phyloP scores from a whole-genome alignment of 2,888 invertebrate genomes.

The Drosophila tripunctata region DNA sequence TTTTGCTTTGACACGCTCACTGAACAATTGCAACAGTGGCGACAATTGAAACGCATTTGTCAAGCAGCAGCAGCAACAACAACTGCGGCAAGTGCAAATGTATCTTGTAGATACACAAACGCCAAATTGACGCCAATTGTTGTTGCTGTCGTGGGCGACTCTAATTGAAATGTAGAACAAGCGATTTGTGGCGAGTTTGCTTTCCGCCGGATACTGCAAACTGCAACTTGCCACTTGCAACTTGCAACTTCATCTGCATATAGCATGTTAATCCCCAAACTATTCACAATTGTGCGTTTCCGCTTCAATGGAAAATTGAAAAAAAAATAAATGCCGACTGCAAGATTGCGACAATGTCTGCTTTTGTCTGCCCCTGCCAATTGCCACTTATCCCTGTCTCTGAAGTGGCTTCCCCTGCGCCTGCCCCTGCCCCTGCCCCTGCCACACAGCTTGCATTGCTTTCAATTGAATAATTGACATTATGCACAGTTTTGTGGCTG shows the following conservation, averaged over 20 bases:
- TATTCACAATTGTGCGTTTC: conserved; percentile 47
- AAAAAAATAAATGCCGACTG: conserved; percentile 10
- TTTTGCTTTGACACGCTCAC: conserved; percentile 55
- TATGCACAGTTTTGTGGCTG: conserved; percentile 48
- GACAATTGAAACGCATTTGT: conserved; percentile 79
- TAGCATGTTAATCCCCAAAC: conserved; percentile 14
- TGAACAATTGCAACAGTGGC: conserved; percentile 55
- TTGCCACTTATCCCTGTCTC: too few species aligned
- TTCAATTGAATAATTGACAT: conserved; percentile 76
- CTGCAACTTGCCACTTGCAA: not conserved
- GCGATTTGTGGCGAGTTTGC: conserved; percentile 40
- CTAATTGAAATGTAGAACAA: conserved; percentile 76
- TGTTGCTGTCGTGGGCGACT: conserved; percentile 56
- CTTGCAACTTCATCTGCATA: conserved; percentile 52
- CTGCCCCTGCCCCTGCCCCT: not conserved
- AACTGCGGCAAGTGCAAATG: conserved; percentile 33
- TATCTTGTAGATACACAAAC: conserved; percentile 54
- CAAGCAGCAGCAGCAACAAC: conserved; percentile 33
- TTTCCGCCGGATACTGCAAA: conserved; percentile 55
- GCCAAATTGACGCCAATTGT: conserved; percentile 71
- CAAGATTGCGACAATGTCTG: conserved; percentile 55
- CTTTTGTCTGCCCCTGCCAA: not conserved
- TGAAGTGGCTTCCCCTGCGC: not conserved
- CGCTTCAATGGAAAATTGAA: conserved; percentile 1
- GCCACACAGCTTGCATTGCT: conserved; percentile 22